Evolutionary conservation across 2,113 vertebrate species (phyloP).

Genomic region (Apaloderma vittatum): DNA sequence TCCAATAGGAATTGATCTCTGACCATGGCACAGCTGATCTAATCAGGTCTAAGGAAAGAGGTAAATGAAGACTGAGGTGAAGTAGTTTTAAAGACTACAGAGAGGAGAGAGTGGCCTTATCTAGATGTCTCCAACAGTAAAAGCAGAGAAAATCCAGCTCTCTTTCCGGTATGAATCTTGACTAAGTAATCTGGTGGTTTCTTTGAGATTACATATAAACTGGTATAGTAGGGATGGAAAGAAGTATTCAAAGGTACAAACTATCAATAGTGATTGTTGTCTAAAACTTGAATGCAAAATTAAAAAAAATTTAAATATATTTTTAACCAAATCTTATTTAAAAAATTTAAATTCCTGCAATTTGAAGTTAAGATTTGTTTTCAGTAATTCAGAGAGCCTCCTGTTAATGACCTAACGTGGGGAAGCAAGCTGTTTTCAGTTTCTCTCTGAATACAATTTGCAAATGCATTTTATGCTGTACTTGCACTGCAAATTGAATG

Average conservation of each 20-base stretch:
- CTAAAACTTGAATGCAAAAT: not conserved
- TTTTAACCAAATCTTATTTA: too few species aligned
- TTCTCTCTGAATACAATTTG: not conserved
- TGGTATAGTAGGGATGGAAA: not conserved
- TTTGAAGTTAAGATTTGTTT: not conserved
- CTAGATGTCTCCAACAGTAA: not conserved
- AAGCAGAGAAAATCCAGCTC: not conserved
- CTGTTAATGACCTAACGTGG: not conserved
- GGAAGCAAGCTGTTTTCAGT: not conserved
- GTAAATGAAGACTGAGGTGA: not conserved
- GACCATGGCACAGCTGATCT: not conserved
- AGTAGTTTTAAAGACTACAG: not conserved
- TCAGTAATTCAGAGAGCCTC: not conserved
- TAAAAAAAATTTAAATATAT: not conserved
- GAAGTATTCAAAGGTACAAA: not conserved
- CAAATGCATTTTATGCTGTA: not conserved
- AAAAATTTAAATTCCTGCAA: accelerated
- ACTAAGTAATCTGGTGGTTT: not conserved
- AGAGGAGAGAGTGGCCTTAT: not conserved
- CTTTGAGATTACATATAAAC: not conserved
- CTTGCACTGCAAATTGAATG: not conserved
- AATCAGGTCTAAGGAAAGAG: not conserved
- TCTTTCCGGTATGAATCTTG: not conserved
- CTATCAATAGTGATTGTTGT: not conserved
- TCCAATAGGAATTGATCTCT: not conserved